Evolutionary conservation across 2,113 vertebrate species (phyloP), one percentile per base, ranked within the genome.

Genomic region (Brachypodius melanocephalos): DNA sequence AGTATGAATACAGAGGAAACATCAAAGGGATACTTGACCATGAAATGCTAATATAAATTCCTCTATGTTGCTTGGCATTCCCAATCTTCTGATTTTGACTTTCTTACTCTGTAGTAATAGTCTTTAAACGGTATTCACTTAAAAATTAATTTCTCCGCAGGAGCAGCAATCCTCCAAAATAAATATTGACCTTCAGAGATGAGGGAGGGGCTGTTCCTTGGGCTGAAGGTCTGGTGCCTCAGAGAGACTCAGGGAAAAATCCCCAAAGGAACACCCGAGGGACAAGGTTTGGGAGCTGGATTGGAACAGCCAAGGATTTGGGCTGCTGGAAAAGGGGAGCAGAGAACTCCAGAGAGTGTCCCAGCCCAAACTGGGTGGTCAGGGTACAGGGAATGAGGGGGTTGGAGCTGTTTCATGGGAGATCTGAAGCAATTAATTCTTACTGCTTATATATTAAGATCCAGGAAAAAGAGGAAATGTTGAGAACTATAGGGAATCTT

Each of bases 21-120:
- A 95, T 97, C 96, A 97, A 96, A 96, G 88, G 52, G 31, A 66
- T 85, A 65, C 81, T 94, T 96, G 88, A 88, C 94, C 95, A 96
- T 96, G 93, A 93, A 89, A 89, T 59, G 65, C 72, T 94, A 85
- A 88, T 89, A 89, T 29, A 86, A 94, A 94, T 85, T 86, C 87
- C 88, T 88, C 59, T 90, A 48, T 80, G 76, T 77, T 95, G 45
- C 74, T 92, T 54, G 58, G 46, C 3, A n/a, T 24, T 94, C 73
- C n/a, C 31, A 45, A 7, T 72, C 42, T 76, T 71, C 43, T 85
- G 61, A 51, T 89, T 94, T 84, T 54, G 32, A 59, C 52, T 75
- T 83, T 7, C 63, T 74, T 59, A 8, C 31, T 81, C 58, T 49
- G 18, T 15, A 38, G 65, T 32, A 26, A 45, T 34, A 6, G 18